phyloP scores from a whole-genome alignment of 2,113 vertebrate genomes.

The Vimba vimba region DNA sequence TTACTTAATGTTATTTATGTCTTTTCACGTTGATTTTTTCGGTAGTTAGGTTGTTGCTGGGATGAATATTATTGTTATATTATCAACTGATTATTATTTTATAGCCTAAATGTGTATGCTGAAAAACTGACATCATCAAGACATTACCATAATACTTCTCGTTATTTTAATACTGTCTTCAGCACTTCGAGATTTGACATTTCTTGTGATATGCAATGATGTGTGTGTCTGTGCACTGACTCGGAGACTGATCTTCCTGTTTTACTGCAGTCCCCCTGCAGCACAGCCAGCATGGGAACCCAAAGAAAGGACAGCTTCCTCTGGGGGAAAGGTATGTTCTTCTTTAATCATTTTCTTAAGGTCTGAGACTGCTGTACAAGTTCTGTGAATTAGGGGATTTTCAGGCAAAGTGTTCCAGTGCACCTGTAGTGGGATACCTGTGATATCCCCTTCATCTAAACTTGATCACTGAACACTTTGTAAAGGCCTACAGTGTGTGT shows the following conservation, averaged over 20 bases:
- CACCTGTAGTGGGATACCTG: background rate
- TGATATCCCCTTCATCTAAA: background rate
- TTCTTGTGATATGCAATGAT: background rate
- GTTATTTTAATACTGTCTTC: background rate
- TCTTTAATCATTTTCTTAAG: background rate
- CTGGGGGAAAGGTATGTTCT: slow-evolving; percentile 75
- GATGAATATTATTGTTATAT: background rate
- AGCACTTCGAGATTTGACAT: background rate
- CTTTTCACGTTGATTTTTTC: background rate
- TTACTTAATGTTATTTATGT: background rate
- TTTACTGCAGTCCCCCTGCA: slow-evolving; percentile 55
- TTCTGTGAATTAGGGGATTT: background rate
- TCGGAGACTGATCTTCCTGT: slow-evolving; percentile 59
- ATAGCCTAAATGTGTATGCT: background rate
- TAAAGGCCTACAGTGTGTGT: background rate
- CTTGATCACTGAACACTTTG: background rate
- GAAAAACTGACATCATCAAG: background rate
- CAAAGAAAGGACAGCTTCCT: slow-evolving; percentile 78
- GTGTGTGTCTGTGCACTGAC: slow-evolving; percentile 13
- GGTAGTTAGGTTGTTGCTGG: background rate
- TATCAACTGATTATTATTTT: background rate
- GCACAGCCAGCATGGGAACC: slow-evolving; percentile 66
- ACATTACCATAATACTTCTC: background rate
- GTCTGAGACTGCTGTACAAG: background rate
- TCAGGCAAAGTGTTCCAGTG: background rate